These are phyloP conservation scores for Vanessa cardui DNA, from an alignment of 2,888 invertebrate genomes.

Conservation along the genomic window DNA sequence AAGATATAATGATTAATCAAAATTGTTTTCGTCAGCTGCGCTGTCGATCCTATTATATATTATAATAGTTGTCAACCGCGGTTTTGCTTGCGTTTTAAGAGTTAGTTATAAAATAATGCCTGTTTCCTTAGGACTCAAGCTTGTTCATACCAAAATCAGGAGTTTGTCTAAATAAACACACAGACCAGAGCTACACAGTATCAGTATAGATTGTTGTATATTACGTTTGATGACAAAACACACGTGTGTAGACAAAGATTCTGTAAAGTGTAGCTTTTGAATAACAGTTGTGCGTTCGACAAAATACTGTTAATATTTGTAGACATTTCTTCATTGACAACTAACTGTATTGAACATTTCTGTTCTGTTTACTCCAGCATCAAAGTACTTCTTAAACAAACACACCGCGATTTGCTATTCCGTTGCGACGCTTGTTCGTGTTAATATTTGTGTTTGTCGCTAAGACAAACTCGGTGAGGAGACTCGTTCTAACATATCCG, in stretches of 20 bases:
- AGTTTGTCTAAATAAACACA: too few species aligned
- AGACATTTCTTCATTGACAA: slow-evolving; percentile 67
- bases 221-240: background rate
- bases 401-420: slow-evolving; percentile 77
- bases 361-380: slow-evolving; percentile 70
- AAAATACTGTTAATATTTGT: slow-evolving; percentile 49
- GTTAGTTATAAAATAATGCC: too few species aligned
- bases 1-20: too few species aligned
- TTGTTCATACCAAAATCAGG: too few species aligned
- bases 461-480: slow-evolving; percentile 68
- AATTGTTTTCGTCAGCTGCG: too few species aligned
- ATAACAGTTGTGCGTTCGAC: slow-evolving; percentile 28
- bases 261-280: slow-evolving; percentile 16
- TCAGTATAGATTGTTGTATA: background rate
- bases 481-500: slow-evolving; percentile 38
- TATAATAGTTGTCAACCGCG: too few species aligned
- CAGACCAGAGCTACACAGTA: background rate
- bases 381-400: slow-evolving; percentile 72
- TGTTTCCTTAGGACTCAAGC: too few species aligned
- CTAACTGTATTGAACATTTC: slow-evolving; percentile 72
- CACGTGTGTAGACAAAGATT: slow-evolving; percentile 8
- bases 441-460: slow-evolving; percentile 77
- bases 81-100: too few species aligned
- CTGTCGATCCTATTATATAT: too few species aligned
- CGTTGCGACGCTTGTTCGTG: slow-evolving; percentile 67